These are phyloP conservation scores for Chrysochloris asiatica DNA, from an alignment of 2,113 vertebrate species.

Conservation along the genomic window DNA sequence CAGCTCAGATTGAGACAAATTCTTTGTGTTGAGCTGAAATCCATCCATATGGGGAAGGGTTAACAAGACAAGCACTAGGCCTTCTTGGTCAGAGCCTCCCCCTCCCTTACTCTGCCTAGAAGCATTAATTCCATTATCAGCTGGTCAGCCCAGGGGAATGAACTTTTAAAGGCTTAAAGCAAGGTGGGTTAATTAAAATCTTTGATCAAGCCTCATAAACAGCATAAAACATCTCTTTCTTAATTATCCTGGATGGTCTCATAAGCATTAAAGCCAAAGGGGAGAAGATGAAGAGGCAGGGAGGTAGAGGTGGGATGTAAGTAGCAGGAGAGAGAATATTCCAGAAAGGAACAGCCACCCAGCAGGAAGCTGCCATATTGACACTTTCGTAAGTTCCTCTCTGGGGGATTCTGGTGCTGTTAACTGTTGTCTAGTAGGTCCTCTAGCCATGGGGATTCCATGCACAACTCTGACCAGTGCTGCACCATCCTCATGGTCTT, in stretches of 20 bases:
- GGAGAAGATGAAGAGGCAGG: background rate
- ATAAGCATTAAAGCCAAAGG: slow-evolving; percentile 51
- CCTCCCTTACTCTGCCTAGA: background rate
- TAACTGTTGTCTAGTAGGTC: background rate
- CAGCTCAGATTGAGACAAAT: background rate
- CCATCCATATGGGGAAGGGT: slow-evolving; percentile 43
- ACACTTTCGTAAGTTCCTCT: too few relatives aligned
- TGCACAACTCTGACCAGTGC: background rate
- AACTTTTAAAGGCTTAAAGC: slow-evolving; percentile 76
- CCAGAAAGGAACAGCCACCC: background rate
- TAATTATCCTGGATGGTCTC: slow-evolving; percentile 80
- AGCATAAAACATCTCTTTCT: slow-evolving; percentile 77
- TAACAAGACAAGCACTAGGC: slow-evolving; percentile 9
- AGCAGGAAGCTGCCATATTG: background rate
- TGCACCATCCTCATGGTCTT: background rate
- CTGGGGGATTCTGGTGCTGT: background rate
- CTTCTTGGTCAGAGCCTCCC: background rate
- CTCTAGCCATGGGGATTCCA: background rate
- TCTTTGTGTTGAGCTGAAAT: background rate
- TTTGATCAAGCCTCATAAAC: slow-evolving; percentile 80
- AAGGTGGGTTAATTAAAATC: slow-evolving; percentile 85
- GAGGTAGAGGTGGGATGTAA: background rate
- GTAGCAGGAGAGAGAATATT: background rate
- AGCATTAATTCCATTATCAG: slow-evolving; percentile 60
- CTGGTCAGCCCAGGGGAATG: slow-evolving; percentile 63